Conservation (phyloP, 64 coral and sea anemone species). For the Cladopsammia gracilis region DNA sequence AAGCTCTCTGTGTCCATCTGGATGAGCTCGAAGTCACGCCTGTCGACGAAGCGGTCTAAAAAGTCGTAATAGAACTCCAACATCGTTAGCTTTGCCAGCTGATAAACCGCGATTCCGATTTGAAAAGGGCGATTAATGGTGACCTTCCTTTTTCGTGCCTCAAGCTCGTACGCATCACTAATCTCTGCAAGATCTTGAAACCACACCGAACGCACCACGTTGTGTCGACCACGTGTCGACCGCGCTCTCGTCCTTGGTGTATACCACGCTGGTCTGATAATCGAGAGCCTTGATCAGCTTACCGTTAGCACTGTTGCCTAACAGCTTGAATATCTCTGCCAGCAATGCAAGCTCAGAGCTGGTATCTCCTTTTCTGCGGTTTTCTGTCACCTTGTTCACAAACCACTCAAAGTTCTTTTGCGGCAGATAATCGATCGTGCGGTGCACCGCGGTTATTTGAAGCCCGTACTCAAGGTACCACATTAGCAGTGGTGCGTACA, state of each 20-base stretch:
- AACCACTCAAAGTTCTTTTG: too few species aligned
- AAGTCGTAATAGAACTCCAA: constrained; percentile 66
- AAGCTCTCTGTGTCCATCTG: constrained; percentile 67
- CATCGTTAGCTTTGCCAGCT: constrained; percentile 59
- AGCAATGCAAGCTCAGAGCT: not conserved
- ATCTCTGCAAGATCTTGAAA: constrained; percentile 58
- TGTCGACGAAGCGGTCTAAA: too few species aligned
- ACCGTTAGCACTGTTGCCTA: constrained; percentile 22
- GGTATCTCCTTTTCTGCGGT: too few species aligned
- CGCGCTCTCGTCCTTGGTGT: constrained; percentile 4
- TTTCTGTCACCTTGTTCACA: too few species aligned
- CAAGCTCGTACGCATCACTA: not conserved
- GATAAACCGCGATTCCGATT: constrained; percentile 36
- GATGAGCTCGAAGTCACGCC: constrained; percentile 54
- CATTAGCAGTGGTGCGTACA: too few species aligned
- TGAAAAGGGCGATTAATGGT: constrained; percentile 46
- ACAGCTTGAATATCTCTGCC: constrained; percentile 53
- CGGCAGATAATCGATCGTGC: too few species aligned
- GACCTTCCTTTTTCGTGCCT: not conserved
- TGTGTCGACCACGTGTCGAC: constrained; percentile 3
- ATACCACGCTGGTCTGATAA: not conserved
- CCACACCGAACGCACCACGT: constrained; percentile 21
- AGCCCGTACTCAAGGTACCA: too few species aligned
- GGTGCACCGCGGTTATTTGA: too few species aligned
- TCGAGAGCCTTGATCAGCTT: constrained; percentile 64